These are phyloP conservation scores for Oikopleura albicans DNA, from an alignment of 23 tunicate genomes.

Conservation along the genomic window DNA sequence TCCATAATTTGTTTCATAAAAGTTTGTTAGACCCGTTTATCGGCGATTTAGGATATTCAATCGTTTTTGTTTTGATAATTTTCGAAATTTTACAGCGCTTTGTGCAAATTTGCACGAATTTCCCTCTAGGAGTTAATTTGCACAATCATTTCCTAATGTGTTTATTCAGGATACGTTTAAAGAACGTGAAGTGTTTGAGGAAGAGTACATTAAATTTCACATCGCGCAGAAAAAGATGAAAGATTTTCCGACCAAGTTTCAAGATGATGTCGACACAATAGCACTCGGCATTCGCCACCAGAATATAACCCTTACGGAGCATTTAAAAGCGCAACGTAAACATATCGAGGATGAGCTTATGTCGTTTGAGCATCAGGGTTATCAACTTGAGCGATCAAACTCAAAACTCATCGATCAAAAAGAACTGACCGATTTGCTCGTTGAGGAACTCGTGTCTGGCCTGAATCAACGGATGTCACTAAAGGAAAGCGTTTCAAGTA, in stretches of 20 bases:
- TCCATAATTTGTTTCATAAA: too few species aligned
- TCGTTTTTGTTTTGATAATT: too few species aligned
- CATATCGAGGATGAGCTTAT: background rate
- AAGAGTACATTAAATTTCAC: conserved; percentile 1
- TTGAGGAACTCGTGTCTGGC: background rate
- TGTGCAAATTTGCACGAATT: too few species aligned
- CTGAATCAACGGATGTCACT: background rate
- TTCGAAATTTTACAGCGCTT: too few species aligned
- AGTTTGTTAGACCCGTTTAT: too few species aligned
- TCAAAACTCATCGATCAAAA: background rate
- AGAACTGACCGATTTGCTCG: background rate
- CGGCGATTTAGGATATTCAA: too few species aligned
- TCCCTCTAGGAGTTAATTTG: too few species aligned
- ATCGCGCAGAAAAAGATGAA: background rate
- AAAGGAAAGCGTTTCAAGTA: too few species aligned
- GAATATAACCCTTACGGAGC: background rate
- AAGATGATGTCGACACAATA: background rate
- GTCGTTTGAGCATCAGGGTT: background rate
- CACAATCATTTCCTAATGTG: background rate
- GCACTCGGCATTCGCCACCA: background rate
- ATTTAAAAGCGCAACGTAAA: background rate
- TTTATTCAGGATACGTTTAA: background rate
- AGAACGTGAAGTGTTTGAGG: background rate
- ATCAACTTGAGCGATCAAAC: background rate
- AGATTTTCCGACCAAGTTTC: background rate